Evolutionary conservation across 2,888 invertebrate species (phyloP).

Genomic region (Cactoblastis cactorum): DNA sequence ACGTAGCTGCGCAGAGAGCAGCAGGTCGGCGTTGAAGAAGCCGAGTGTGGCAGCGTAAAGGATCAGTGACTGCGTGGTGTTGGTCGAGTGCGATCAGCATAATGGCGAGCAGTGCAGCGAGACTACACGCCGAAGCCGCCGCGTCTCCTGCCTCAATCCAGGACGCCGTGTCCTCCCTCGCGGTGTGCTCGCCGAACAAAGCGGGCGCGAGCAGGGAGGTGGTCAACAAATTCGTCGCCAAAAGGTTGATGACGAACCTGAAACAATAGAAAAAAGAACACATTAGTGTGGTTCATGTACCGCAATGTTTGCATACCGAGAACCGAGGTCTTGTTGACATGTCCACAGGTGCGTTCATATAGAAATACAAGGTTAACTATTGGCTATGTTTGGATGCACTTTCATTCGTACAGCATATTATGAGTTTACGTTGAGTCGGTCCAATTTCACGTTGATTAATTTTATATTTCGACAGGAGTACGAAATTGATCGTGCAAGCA

Average conservation of each 20-base stretch:
- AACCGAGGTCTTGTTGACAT: constrained; percentile 19
- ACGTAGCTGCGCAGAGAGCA: constrained; percentile 74
- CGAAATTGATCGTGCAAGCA: constrained; percentile 13
- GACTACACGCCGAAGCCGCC: constrained; percentile 58
- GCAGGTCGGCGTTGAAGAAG: constrained; percentile 65
- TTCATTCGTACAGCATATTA: neutral
- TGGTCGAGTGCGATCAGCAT: constrained; percentile 75
- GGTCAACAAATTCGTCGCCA: constrained; percentile 71
- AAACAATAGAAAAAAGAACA: constrained; percentile 51
- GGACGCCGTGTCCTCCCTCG: constrained; percentile 81
- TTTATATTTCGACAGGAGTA: constrained; percentile 8
- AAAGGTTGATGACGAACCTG: constrained; percentile 83
- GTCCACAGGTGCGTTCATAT: constrained; percentile 19
- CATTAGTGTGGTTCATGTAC: constrained; percentile 23
- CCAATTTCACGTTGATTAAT: constrained; percentile 8
- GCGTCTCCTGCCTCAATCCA: constrained; percentile 79
- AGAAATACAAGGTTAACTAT: constrained; percentile 13
- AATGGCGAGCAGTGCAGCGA: constrained; percentile 59
- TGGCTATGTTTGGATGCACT: constrained; percentile 12
- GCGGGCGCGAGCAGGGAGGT: constrained; percentile 73
- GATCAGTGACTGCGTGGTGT: constrained; percentile 75
- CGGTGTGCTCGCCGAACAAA: constrained; percentile 78
- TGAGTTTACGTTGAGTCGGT: constrained; percentile 2
- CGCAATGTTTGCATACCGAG: constrained; percentile 10
- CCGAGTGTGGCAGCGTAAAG: constrained; percentile 72